These are phyloP conservation scores for Zapus hudsonius DNA, from an alignment of 2,113 vertebrate genomes.

Conservation along the genomic window DNA sequence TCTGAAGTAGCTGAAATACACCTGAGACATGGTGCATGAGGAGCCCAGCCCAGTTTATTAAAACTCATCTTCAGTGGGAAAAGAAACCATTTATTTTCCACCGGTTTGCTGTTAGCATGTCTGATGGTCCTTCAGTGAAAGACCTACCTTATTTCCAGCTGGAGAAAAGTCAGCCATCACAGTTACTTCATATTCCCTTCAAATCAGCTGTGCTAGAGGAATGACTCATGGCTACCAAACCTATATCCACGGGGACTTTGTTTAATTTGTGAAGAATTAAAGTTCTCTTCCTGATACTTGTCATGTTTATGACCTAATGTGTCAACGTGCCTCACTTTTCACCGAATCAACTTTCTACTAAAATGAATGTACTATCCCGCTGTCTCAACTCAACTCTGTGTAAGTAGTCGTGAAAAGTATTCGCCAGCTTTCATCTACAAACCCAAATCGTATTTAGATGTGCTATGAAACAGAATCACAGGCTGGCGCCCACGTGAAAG, in stretches of 20 bases:
- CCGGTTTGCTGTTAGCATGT: neutral
- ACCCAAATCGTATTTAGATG: neutral
- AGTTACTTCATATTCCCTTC: constrained; percentile 15
- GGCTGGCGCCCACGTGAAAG: neutral
- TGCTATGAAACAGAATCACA: neutral
- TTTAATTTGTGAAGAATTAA: constrained; percentile 61
- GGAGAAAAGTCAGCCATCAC: neutral
- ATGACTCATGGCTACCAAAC: constrained; percentile 24
- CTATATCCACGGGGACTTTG: constrained; percentile 19
- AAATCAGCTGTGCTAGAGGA: constrained; percentile 37
- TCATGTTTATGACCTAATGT: constrained; percentile 57
- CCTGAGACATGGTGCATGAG: neutral
- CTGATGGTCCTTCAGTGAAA: constrained; percentile 11
- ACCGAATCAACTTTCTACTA: constrained; percentile 45
- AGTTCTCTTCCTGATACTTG: constrained; percentile 50
- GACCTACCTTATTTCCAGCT: constrained; percentile 43
- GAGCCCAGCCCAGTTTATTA: neutral
- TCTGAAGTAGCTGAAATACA: neutral
- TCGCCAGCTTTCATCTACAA: neutral
- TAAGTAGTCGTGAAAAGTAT: constrained; percentile 30
- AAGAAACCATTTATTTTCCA: neutral
- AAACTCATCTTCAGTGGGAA: neutral
- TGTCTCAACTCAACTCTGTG: constrained; percentile 41
- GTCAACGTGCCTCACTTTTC: constrained; percentile 30
- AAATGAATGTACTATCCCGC: constrained; percentile 19